Conservation (phyloP, 2,113 vertebrate species). For the Triplophysa rosa region DNA sequence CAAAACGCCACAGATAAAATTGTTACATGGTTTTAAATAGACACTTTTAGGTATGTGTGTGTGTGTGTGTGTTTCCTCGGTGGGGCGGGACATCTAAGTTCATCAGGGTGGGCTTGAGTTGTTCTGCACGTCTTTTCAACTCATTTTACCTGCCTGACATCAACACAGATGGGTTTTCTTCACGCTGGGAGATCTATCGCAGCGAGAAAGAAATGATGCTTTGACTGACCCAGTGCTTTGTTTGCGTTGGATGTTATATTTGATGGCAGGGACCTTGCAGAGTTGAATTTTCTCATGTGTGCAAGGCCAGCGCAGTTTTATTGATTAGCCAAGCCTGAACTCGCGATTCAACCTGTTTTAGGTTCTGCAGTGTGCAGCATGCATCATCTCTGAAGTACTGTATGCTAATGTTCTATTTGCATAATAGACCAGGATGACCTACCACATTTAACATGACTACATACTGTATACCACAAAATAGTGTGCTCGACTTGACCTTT, state of each 20-base stretch:
- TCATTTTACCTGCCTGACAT: conserved; percentile 2
- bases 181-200: background rate
- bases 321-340: conserved; percentile 59
- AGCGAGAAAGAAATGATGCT: background rate
- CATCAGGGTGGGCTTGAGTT: background rate
- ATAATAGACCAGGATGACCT: too few species aligned
- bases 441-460: too few species aligned
- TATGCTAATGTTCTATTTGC: too few species aligned
- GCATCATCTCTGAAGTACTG: too few species aligned
- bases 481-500: too few species aligned
- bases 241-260: conserved; percentile 17
- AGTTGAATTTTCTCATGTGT: conserved; percentile 59
- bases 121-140: background rate
- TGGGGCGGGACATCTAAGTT: background rate
- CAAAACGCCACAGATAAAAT: background rate
- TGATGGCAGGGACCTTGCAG: conserved; percentile 53
- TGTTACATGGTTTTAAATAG: too few species aligned
- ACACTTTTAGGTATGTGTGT: too few species aligned
- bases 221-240: conserved; percentile 14
- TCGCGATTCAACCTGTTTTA: too few species aligned
- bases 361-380: too few species aligned
- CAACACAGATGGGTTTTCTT: background rate
- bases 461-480: too few species aligned
- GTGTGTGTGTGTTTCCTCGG: too few species aligned
- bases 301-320: conserved; percentile 67